Conservation (phyloP, 2,113 vertebrate species). For the Scomber colias region DNA sequence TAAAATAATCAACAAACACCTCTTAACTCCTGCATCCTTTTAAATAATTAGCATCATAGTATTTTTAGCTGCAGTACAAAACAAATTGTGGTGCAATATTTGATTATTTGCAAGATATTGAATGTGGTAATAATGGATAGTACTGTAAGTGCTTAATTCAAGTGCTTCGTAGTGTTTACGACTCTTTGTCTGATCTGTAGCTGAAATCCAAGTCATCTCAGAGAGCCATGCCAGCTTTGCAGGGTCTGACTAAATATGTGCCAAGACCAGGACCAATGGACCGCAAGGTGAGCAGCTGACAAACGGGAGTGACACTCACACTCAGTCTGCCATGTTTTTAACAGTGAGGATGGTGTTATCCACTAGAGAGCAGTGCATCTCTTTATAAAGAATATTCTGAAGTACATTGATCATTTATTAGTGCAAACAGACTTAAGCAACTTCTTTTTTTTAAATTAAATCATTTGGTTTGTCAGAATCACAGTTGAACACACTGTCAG, state of each 20-base stretch:
- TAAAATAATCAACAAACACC: neutral
- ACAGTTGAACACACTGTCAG: too few relatives aligned
- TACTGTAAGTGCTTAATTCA: neutral
- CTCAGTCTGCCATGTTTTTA: neutral
- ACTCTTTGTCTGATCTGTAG: slow-evolving; percentile 16
- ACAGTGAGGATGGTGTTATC: slow-evolving; percentile 6
- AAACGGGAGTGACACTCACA: too few relatives aligned
- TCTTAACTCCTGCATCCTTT: neutral
- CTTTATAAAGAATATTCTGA: neutral
- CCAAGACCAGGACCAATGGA: slow-evolving; percentile 66
- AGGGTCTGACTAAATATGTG: slow-evolving; percentile 71
- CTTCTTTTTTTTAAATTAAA: too few relatives aligned
- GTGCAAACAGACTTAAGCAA: too few relatives aligned
- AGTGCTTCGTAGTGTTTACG: neutral
- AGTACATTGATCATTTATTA: too few relatives aligned
- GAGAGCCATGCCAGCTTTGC: slow-evolving; percentile 19
- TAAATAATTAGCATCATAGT: neutral
- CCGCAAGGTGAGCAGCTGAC: slow-evolving; percentile 53
- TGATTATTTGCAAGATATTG: neutral
- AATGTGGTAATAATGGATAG: neutral
- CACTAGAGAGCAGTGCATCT: slow-evolving; percentile 53
- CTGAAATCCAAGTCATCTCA: slow-evolving; percentile 37
- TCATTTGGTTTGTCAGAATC: too few relatives aligned
- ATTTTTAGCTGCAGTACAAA: neutral
- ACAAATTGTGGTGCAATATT: neutral